phyloP scores from a whole-genome alignment of 2,888 invertebrate genomes.

The Callosobruchus maculatus region DNA sequence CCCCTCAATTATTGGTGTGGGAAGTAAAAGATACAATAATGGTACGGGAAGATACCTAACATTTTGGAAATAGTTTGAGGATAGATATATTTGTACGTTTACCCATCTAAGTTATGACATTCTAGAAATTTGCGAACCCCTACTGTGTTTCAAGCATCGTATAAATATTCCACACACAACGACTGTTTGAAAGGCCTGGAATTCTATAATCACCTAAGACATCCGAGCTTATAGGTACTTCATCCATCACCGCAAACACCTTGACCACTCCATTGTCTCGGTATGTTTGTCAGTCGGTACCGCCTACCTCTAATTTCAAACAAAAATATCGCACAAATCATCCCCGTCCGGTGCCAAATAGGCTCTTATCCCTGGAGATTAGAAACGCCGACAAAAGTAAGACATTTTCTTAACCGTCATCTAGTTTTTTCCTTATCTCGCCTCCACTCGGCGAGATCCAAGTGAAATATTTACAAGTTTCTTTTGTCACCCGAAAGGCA shows the following conservation, averaged over 20 bases:
- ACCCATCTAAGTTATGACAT: too few species aligned
- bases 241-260: neutral
- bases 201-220: neutral
- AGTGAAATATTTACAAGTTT: slow-evolving; percentile 43
- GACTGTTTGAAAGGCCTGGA: neutral
- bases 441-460: slow-evolving; percentile 4
- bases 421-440: slow-evolving; percentile 2
- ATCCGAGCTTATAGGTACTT: neutral
- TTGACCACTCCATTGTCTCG: neutral
- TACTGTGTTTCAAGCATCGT: neutral
- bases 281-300: neutral
- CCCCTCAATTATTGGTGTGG: too few species aligned
- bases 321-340: neutral
- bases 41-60: too few species aligned
- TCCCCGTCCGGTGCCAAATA: neutral
- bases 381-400: neutral
- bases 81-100: too few species aligned
- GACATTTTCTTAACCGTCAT: neutral
- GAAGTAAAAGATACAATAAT: too few species aligned
- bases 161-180: neutral
- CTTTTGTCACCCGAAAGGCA: slow-evolving; percentile 40
- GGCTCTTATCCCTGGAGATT: neutral
- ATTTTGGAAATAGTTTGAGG: too few species aligned
- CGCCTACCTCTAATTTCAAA: neutral
- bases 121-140: neutral